These are phyloP conservation scores for Notarius quadriscutis DNA, from an alignment of 2,113 vertebrate genomes.

Conservation along the genomic window DNA sequence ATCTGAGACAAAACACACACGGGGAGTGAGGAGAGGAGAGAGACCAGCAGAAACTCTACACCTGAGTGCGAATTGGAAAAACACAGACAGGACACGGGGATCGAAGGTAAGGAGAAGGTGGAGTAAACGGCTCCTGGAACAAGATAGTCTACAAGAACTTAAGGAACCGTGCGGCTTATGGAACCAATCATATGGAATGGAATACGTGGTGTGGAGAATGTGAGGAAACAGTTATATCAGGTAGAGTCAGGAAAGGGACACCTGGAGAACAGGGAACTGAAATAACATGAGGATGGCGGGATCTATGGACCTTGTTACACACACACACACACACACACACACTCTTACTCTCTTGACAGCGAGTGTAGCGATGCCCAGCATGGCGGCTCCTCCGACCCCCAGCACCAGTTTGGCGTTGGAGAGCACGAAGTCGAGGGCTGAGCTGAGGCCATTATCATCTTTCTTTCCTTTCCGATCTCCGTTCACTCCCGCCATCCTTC, in stretches of 20 bases:
- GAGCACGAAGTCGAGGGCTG: conserved; percentile 93
- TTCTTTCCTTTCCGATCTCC: conserved; percentile 89
- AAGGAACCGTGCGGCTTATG: neutral
- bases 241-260: too few relatives aligned
- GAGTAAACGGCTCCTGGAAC: neutral
- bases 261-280: too few relatives aligned
- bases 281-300: too few relatives aligned
- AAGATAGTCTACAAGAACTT: neutral
- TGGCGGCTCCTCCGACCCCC: conserved; percentile 92
- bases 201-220: too few relatives aligned
- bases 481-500: conserved; percentile 84
- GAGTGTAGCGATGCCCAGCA: conserved; percentile 95
- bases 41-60: neutral
- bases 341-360: conserved; percentile 90
- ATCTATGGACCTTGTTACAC: too few relatives aligned
- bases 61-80: neutral
- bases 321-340: neutral
- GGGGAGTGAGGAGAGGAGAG: neutral
- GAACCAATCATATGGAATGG: neutral
- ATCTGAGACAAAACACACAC: conserved; percentile 73
- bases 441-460: conserved; percentile 93
- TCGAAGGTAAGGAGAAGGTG: neutral
- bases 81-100: neutral
- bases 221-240: neutral
- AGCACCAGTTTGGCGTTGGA: conserved; percentile 96